Percentiles rank a stretch among this genome's conserved stretches.
phyloP scores from a whole-genome alignment of 2,797 vertebrate genomes.

The Rhinophrynus dorsalis region DNA sequence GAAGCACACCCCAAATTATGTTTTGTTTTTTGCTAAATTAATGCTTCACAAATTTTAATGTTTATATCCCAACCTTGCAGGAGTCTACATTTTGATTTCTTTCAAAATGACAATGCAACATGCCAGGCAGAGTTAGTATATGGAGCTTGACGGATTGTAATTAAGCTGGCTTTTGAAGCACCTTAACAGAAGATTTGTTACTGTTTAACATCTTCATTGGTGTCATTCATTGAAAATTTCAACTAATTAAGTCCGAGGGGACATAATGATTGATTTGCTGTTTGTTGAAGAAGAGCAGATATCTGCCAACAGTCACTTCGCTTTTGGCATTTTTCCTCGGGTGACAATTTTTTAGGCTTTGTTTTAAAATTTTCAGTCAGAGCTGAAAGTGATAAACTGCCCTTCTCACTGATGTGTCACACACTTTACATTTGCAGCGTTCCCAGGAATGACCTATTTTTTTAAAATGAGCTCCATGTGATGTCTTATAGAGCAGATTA shows the following conservation, averaged over 20 bases:
- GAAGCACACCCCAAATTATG: too few relatives aligned
- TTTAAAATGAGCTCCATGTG: slow-evolving; percentile 8
- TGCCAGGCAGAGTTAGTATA: neutral
- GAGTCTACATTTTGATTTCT: neutral
- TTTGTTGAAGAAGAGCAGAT: slow-evolving; percentile 30
- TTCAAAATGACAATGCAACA: neutral
- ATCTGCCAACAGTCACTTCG: slow-evolving; percentile 50
- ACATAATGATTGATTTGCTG: slow-evolving; percentile 61
- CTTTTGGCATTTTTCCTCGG: slow-evolving; percentile 52
- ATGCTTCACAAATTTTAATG: too few relatives aligned
- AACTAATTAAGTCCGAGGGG: slow-evolving; percentile 77
- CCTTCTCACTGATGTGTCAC: slow-evolving; percentile 17
- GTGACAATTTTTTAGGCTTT: slow-evolving; percentile 41
- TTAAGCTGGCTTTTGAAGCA: slow-evolving; percentile 57
- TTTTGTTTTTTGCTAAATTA: too few relatives aligned
- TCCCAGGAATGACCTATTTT: slow-evolving; percentile 5
- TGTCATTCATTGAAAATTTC: slow-evolving; percentile 64
- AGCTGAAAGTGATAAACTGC: slow-evolving; percentile 36
- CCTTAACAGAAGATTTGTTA: slow-evolving; percentile 59
- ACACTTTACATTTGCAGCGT: neutral
- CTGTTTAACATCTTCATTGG: slow-evolving; percentile 61
- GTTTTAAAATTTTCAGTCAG: slow-evolving; percentile 30
- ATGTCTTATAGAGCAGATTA: neutral
- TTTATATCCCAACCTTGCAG: neutral
- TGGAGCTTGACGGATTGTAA: slow-evolving; percentile 49